These are phyloP conservation scores for Parotocinclus haroldoi DNA, from an alignment of 2,797 vertebrate genomes.

Conservation along the genomic window DNA sequence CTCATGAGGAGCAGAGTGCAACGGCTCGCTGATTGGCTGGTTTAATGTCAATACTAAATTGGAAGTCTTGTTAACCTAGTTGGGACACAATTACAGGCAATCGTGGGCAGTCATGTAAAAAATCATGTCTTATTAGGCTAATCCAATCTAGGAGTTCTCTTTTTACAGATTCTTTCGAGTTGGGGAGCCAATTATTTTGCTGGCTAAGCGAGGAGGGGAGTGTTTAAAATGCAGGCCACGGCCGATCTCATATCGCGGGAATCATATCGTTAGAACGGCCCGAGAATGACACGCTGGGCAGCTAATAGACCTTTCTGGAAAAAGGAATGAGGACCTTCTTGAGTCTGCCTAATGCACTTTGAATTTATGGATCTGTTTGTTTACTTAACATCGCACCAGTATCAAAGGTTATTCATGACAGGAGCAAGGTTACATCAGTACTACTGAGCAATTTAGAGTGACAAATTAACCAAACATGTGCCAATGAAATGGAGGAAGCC, in stretches of 20 bases:
- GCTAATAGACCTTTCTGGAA: constrained; percentile 49
- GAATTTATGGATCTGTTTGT: too few species aligned
- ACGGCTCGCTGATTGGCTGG: constrained; percentile 68
- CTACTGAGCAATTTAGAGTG: too few species aligned
- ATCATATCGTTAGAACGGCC: constrained; percentile 55
- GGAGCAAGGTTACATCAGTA: too few species aligned
- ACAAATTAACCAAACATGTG: too few species aligned
- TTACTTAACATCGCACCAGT: too few species aligned
- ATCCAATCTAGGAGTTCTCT: constrained; percentile 87
- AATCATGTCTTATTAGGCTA: constrained; percentile 95
- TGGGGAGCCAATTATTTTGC: constrained; percentile 91
- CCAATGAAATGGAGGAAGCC: too few species aligned
- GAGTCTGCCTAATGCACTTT: too few species aligned
- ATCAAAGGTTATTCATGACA: too few species aligned
- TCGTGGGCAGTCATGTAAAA: constrained; percentile 89
- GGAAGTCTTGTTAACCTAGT: constrained; percentile 79
- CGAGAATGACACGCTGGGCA: constrained; percentile 56
- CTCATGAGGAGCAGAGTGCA: constrained; percentile 51
- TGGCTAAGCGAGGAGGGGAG: constrained; percentile 52
- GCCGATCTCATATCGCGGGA: constrained; percentile 51
- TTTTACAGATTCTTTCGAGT: constrained; percentile 93
- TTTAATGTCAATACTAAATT: constrained; percentile 87
- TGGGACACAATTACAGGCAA: constrained; percentile 63
- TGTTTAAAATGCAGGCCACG: constrained; percentile 58
- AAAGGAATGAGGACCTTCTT: neutral